Base-by-base conservation (phyloP, 2,888 invertebrate genomes). In the Brassicogethes aeneus region DNA sequence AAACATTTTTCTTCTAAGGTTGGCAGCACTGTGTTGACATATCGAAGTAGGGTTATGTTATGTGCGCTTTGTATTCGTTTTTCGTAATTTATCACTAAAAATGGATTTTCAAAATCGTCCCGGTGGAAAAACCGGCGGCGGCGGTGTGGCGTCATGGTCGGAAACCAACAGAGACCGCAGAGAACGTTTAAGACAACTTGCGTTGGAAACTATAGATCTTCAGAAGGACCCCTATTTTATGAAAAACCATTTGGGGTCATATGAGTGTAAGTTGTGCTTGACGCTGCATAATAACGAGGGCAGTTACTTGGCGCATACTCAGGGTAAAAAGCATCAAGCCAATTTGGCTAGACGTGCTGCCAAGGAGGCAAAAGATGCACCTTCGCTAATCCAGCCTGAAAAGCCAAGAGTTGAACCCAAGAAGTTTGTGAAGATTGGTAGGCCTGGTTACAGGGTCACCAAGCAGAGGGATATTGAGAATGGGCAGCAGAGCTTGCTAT, bases 141-240 rank as follows among this genome's bases (percentile, higher is more conserved):
- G 99, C 50, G 99, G 97, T 39, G 95, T 96, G 39, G 97, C 99
- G 56, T 97, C 96, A 61, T 95, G 94, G 86, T 94, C 96, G 0
- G 99, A 99, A 72, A 90, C 92, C 47, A 99, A 99, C 70, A 76
- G 96, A 40, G 99, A 99, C 64, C 80, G 99, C 30, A 79, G 96
- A 49, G 97, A 99, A 68, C 80, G 97, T 41, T 78, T 97, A 16
- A 79, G 97, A 8, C 96, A 96, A 68, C 76, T 99, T 35, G 99
- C 99, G 15, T 71, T 99, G 42, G 99, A 99, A 67, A 99, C 99
- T 0, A 99, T 99, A 44, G 99, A 99, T 68, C 75, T 99, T 15
- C 93, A 95, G 64, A 99, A 99, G 70, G 99, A 99, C 78, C 99
- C 99, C 0, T 99, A 99, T 79, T 99, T 99, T 77, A 99, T 99